phyloP scores from a whole-genome alignment of 2,113 vertebrate genomes.

The Austrofundulus limnaeus region DNA sequence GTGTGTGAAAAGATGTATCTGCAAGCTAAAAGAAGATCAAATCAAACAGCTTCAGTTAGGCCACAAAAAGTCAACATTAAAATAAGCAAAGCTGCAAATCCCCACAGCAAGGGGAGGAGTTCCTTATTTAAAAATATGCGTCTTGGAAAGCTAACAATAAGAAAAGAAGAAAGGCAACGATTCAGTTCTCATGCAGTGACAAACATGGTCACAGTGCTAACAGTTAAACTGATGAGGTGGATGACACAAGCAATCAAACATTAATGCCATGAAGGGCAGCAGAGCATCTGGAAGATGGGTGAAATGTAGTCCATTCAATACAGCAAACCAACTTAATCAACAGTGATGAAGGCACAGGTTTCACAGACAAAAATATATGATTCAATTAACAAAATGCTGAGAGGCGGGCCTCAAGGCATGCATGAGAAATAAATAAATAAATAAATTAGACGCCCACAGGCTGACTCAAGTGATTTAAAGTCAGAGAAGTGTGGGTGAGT shows the following conservation, averaged over 20 bases:
- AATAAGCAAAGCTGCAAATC: slow-evolving; percentile 49
- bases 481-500: slow-evolving; percentile 60
- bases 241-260: slow-evolving; percentile 41
- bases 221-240: slow-evolving; percentile 27
- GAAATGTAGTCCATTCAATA: slow-evolving; percentile 43
- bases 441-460: slow-evolving; percentile 32
- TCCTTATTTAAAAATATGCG: slow-evolving; percentile 20
- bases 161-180: slow-evolving; percentile 20
- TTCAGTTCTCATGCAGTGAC: slow-evolving; percentile 59
- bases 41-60: slow-evolving; percentile 30
- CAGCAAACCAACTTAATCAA: slow-evolving; percentile 40
- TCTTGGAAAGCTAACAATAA: slow-evolving; percentile 25
- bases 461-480: slow-evolving; percentile 48
- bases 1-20: slow-evolving; percentile 16
- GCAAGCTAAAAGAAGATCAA: slow-evolving; percentile 23
- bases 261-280: slow-evolving; percentile 40
- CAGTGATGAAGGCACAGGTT: slow-evolving; percentile 38
- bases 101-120: slow-evolving; percentile 1
- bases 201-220: slow-evolving; percentile 21
- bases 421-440: slow-evolving; percentile 44
- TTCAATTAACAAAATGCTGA: slow-evolving; percentile 65
- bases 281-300: slow-evolving; percentile 42
- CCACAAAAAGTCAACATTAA: slow-evolving; percentile 41
- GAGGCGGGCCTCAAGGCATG: slow-evolving; percentile 65
- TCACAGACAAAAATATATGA: slow-evolving; percentile 54